phyloP scores from a whole-genome alignment of 1,140 invertebrate genomes.

The Papilio polyxenes region DNA sequence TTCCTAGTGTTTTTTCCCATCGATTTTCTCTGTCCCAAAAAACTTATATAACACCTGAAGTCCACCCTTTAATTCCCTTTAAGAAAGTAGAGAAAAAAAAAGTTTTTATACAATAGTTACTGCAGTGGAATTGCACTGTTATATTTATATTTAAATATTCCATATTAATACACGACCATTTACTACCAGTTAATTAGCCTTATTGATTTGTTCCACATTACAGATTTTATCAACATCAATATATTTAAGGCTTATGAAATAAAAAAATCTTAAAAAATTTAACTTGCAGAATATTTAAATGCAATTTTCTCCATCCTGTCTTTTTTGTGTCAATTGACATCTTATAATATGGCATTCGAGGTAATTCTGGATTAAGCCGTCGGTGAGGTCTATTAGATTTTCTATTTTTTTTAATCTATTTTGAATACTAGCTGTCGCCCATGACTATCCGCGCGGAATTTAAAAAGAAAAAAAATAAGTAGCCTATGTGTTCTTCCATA shows the following conservation, averaged over 20 bases:
- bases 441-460: too few species aligned
- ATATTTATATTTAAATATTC: not conserved
- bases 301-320: not conserved
- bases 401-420: too few species aligned
- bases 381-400: too few species aligned
- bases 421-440: too few species aligned
- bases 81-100: too few species aligned
- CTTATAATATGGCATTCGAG: not conserved
- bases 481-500: too few species aligned
- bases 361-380: not conserved
- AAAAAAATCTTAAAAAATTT: not conserved
- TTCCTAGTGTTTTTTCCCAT: too few species aligned
- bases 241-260: not conserved
- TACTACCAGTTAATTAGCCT: not conserved
- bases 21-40: too few species aligned
- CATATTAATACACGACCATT: not conserved
- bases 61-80: too few species aligned
- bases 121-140: not conserved
- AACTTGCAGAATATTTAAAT: not conserved
- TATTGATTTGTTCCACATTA: conserved; percentile 1
- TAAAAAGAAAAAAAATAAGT: too few species aligned
- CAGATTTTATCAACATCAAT: conserved; percentile 2
- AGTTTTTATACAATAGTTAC: too few species aligned
- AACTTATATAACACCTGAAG: too few species aligned
- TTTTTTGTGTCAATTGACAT: not conserved